Evolutionary conservation across 2,797 vertebrate genomes (phyloP).

Genomic region (Eptatretus atami): DNA sequence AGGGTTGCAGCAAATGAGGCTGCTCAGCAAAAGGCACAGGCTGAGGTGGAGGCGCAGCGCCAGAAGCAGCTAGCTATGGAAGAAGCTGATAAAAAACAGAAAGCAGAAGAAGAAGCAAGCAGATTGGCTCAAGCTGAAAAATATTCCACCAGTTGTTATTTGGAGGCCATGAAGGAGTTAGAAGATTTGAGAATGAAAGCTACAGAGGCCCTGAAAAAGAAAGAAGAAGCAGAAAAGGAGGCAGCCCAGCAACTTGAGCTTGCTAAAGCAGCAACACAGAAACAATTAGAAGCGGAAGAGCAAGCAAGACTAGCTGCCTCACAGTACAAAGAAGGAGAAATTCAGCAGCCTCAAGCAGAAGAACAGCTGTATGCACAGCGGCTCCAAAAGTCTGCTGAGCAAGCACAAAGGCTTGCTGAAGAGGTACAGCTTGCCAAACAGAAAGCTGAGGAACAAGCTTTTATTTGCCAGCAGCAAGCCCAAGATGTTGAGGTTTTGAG

Average conservation of each 20-base stretch:
- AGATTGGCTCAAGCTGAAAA: slow-evolving; percentile 50
- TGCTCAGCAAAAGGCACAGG: slow-evolving; percentile 43
- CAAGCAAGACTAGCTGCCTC: slow-evolving; percentile 45
- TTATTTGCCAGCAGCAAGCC: slow-evolving; percentile 37
- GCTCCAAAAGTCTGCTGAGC: slow-evolving; percentile 39
- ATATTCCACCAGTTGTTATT: slow-evolving; percentile 50
- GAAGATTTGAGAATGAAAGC: slow-evolving; percentile 48
- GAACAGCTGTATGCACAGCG: slow-evolving; percentile 22
- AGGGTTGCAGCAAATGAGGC: slow-evolving; percentile 61
- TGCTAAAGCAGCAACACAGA: slow-evolving; percentile 46
- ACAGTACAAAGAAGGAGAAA: slow-evolving; percentile 51
- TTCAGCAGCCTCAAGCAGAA: slow-evolving; percentile 24
- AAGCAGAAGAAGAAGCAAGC: slow-evolving; percentile 65
- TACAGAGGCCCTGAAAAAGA: slow-evolving; percentile 49
- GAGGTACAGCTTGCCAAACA: slow-evolving; percentile 40
- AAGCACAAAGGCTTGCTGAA: slow-evolving; percentile 35
- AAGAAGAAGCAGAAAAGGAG: slow-evolving; percentile 47
- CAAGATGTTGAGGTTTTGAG: slow-evolving; percentile 58
- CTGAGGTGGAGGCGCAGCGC: slow-evolving; percentile 44
- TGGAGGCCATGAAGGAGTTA: slow-evolving; percentile 44
- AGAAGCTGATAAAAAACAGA: slow-evolving; percentile 40
- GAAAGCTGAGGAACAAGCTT: slow-evolving; percentile 43
- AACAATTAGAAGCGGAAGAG: slow-evolving; percentile 38
- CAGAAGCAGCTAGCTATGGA: slow-evolving; percentile 38
- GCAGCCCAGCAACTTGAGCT: slow-evolving; percentile 41